Percentiles rank a stretch among this genome's conserved stretches.
phyloP scores from a whole-genome alignment of 2,888 invertebrate species.

The Ectemnius cavifrons region DNA sequence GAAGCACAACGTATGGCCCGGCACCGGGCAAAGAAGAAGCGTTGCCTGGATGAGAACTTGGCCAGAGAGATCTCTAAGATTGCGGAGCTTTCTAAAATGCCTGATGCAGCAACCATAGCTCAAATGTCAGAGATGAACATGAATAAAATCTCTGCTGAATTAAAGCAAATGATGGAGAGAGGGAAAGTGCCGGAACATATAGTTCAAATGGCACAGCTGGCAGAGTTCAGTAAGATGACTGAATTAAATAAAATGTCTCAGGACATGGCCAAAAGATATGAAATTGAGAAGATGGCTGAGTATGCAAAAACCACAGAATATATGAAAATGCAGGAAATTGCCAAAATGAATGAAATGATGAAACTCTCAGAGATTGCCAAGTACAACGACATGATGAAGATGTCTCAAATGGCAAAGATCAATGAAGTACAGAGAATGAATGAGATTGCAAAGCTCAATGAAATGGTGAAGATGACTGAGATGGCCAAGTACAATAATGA shows the following conservation, averaged over 20 bases:
- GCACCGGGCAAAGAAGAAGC: constrained; percentile 76
- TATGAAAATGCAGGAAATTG: constrained; percentile 75
- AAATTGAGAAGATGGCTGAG: constrained; percentile 77
- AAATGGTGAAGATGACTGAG: constrained; percentile 76
- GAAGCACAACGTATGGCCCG: constrained; percentile 76
- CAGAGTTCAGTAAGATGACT: constrained; percentile 76
- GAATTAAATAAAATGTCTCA: constrained; percentile 75
- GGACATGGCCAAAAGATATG: constrained; percentile 75
- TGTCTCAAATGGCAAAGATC: constrained; percentile 75
- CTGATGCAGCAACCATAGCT: constrained; percentile 73
- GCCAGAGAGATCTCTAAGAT: constrained; percentile 76
- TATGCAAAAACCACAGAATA: constrained; percentile 75
- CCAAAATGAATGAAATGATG: constrained; percentile 76
- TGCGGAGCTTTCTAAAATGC: constrained; percentile 75
- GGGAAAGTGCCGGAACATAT: constrained; percentile 77
- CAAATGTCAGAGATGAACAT: constrained; percentile 77
- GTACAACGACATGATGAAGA: constrained; percentile 74
- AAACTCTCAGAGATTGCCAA: constrained; percentile 76
- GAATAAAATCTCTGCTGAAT: constrained; percentile 77
- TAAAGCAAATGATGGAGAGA: constrained; percentile 77
- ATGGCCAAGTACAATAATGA: constrained; percentile 76
- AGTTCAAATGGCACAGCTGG: constrained; percentile 76
- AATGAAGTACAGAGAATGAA: constrained; percentile 76
- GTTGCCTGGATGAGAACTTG: constrained; percentile 75
- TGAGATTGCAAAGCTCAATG: constrained; percentile 75